Evolutionary conservation across 2,797 vertebrate genomes (phyloP).

Genomic region (Gymnothorax javanicus): DNA sequence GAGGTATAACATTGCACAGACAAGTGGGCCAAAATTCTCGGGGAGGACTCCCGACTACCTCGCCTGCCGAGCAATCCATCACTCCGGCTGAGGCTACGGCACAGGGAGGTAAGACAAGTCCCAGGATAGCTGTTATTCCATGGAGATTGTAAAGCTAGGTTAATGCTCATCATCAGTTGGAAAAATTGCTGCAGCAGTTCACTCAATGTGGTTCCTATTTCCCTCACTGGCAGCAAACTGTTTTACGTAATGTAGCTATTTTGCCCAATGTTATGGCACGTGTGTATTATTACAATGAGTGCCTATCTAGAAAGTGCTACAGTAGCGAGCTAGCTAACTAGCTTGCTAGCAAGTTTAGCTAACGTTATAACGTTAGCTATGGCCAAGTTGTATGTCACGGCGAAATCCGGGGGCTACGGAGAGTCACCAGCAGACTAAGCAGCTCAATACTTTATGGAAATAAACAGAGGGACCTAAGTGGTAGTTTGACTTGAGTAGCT

Average conservation of each 20-base stretch:
- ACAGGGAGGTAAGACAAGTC: slow-evolving; percentile 28
- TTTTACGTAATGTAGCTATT: neutral
- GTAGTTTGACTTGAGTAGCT: neutral
- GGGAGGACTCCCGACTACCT: slow-evolving; percentile 35
- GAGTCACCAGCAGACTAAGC: neutral
- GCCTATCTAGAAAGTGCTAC: neutral
- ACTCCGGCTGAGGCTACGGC: slow-evolving; percentile 45
- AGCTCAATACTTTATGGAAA: slow-evolving; percentile 63
- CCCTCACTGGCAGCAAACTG: neutral
- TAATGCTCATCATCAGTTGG: neutral
- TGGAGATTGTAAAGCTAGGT: slow-evolving; percentile 6
- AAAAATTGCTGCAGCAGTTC: neutral
- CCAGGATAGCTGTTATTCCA: neutral
- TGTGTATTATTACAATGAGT: neutral
- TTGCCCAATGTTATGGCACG: neutral
- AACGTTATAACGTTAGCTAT: neutral
- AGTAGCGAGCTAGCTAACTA: slow-evolving; percentile 12
- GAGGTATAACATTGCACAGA: slow-evolving; percentile 4
- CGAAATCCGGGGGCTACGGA: neutral
- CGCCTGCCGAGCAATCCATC: slow-evolving; percentile 37
- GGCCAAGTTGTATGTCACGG: neutral
- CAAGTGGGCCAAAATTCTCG: slow-evolving; percentile 38
- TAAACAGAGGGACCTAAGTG: slow-evolving; percentile 31
- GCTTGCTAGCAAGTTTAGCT: slow-evolving; percentile 15
- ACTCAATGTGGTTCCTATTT: neutral